Base-by-base conservation (phyloP, 2,797 vertebrate genomes). In the Arrhamphus sclerolepis region DNA sequence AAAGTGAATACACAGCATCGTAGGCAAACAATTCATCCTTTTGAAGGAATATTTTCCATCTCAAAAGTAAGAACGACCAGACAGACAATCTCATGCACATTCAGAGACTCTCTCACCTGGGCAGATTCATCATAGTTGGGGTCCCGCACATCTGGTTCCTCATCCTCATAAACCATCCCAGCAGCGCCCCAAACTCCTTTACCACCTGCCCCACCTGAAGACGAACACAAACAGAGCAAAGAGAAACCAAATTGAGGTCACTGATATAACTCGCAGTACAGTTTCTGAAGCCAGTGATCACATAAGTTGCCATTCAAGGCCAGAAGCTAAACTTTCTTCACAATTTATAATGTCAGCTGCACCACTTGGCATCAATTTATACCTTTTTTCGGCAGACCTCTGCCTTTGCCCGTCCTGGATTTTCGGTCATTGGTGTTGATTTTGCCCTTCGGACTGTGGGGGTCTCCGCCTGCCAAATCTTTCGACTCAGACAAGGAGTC, bases 131-230 rank as follows among this genome's bases (percentile, higher is more conserved):
- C 95, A 8, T 96, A 96, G 89, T 96, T 96, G 38, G 95, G 95
- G 72, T 96, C 95, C 2, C 81, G 92, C 4, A 77, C 72, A 0
- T 96, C 95, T 0, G 93, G 94, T 64, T 96, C 95, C 65, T 95
- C 94, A 46, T 88, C 91, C 78, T 94, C 93, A 46, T 96, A 96
- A 54, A 96, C 93, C 89, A 94, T 90, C 0, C 95, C 95, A 0
- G 95, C 94, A 24, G 94, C 95, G 1, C 95, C 95, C 95, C 95
- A 96, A 28, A 96, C 95, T 14, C 95, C 95, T 81, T 96, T 96
- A 18, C 95, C 95, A 3, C 95, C 95, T 0, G 95, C 95, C 2
- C 95, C 95, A 42, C 95, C 95, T 96, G 77, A 46, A 52, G 19
- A 72, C 17, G 59, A 26, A 18, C 7, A 58, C 16, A 40, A 5